A percentile compares a stretch with the other conserved stretches of the same genome.
phyloP scores from a whole-genome alignment of 2,888 invertebrate genomes.

The Trypoxylon attenuatum region DNA sequence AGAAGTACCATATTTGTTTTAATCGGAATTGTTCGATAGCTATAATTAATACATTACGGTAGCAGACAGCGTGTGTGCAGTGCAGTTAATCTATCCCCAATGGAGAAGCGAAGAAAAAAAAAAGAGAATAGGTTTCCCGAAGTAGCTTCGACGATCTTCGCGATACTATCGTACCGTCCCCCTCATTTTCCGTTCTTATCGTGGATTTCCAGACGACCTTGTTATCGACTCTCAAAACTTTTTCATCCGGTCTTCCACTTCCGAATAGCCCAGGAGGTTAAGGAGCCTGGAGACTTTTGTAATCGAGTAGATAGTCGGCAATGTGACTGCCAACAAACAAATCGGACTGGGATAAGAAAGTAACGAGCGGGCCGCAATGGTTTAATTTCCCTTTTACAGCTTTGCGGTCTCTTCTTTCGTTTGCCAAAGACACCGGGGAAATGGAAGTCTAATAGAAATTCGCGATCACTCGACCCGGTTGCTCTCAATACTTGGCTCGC shows the following conservation, averaged over 20 bases:
- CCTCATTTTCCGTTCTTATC: slow-evolving; percentile 10
- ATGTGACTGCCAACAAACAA: background rate
- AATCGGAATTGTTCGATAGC: too few relatives aligned
- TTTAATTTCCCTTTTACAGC: background rate
- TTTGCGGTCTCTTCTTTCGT: too few relatives aligned
- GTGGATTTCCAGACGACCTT: slow-evolving; percentile 7
- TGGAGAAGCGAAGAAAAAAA: background rate
- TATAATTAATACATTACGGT: background rate
- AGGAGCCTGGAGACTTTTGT: background rate
- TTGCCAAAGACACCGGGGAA: too few relatives aligned
- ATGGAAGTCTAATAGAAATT: too few relatives aligned
- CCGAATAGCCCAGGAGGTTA: background rate
- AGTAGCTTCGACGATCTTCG: background rate
- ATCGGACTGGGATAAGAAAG: background rate
- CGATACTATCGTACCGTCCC: slow-evolving; percentile 12
- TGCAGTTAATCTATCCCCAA: background rate
- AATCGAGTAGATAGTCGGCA: background rate
- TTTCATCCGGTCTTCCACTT: background rate
- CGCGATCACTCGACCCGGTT: too few relatives aligned
- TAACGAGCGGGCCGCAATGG: background rate
- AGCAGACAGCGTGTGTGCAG: background rate
- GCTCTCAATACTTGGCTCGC: too few relatives aligned
- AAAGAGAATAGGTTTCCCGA: background rate
- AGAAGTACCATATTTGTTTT: too few relatives aligned
- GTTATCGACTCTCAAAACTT: slow-evolving; percentile 12